A percentile compares a stretch with the other conserved stretches of the same genome.
These are phyloP conservation scores for Lagodon rhomboides DNA, from an alignment of 2,797 vertebrate species.

Conservation along the genomic window DNA sequence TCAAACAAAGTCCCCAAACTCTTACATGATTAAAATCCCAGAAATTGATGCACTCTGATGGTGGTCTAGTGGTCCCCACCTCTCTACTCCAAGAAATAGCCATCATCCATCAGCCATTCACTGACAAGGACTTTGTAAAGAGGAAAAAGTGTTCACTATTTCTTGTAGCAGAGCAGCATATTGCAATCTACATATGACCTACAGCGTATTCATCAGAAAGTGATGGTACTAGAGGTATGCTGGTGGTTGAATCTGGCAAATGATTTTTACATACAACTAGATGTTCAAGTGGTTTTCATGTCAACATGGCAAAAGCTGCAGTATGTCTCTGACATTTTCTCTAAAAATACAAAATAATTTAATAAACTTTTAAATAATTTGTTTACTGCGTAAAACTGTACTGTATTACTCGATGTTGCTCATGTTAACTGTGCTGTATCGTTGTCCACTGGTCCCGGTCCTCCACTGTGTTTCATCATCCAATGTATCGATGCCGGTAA, in stretches of 20 bases:
- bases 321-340: neutral
- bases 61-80: neutral
- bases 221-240: neutral
- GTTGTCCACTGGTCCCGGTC: neutral
- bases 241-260: neutral
- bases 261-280: neutral
- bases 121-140: neutral
- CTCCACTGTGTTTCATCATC: neutral
- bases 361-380: too few species aligned
- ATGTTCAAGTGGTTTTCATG: neutral
- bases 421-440: neutral
- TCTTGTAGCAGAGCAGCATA: neutral
- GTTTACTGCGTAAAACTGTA: neutral
- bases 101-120: neutral
- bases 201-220: neutral
- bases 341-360: neutral
- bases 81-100: neutral
- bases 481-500: neutral
- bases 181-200: neutral
- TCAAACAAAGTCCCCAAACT: neutral
- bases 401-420: neutral
- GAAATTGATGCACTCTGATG: neutral
- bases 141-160: neutral
- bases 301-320: neutral
- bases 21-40: neutral